Base-by-base conservation (phyloP, 2,888 invertebrate species). In the Tenthredo amoena region DNA sequence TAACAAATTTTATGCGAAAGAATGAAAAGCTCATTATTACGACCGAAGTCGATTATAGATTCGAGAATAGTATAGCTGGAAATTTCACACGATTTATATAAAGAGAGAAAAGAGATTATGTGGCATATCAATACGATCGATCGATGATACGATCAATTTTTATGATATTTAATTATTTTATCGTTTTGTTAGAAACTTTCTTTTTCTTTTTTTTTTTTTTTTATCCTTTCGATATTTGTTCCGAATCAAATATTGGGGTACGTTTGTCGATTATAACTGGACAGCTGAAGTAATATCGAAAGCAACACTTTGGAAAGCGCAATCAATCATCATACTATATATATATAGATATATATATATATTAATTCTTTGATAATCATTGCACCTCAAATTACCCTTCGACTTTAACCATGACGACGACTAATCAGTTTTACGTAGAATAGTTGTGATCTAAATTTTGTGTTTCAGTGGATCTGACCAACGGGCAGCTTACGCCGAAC, bases 401-500 rank as follows among this genome's bases (percentile, higher is more conserved):
- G 81, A 81, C 62, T 55, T 43, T 55, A 62, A 81, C 62, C 81
- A 62, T 81, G 37, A 81, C 58, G 37, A 81, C 7, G 43, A 77
- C 81, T 81, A 65, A 83, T 26, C n/a, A 37, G 21, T 18, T 68
- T 21, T 47, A 91, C 91, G 93, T 93, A 94, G 94, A 93, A 94
- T 94, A 95, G 94, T 94, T 95, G 95, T 95, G 94, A 95, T 94
- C 94, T 94, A 94, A 95, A 91, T 95, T 95, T 95, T 95, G 94
- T 95, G 95, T 96, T 96, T 94, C 96, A 98, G 98, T 98, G 96
- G 98, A 98, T 96, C 96, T 98, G 95, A 97, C 97, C 96, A 98
- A 98, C 95, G 98, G 98, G 94, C 98, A 98, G 95, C 96, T 98
- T 94, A 98, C 98, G 94, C 98, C 98, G 94, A 98, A 98, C 96